phyloP scores from a whole-genome alignment of 1,140 invertebrate genomes.

The Phocides pigmalion region DNA sequence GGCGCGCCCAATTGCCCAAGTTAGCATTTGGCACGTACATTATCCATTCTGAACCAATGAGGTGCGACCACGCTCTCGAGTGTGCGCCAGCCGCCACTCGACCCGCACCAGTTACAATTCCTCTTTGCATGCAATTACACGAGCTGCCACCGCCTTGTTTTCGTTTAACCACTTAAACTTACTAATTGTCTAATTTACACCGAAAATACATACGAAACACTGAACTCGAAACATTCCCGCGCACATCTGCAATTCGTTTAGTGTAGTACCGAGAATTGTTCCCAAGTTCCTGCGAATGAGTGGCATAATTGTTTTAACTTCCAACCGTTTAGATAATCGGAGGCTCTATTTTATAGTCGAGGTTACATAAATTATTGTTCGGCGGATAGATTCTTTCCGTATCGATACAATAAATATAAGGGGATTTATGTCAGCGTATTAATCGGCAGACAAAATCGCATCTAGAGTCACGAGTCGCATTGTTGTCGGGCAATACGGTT shows the following conservation, averaged over 20 bases:
- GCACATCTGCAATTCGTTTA: neutral
- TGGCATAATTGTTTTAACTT: slow-evolving; percentile 32
- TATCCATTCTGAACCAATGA: slow-evolving; percentile 51
- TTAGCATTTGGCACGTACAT: slow-evolving; percentile 70
- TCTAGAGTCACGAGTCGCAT: slow-evolving; percentile 68
- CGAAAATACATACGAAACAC: slow-evolving; percentile 1
- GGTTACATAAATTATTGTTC: slow-evolving; percentile 46
- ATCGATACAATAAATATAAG: slow-evolving; percentile 75
- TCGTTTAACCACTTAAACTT: slow-evolving; percentile 5
- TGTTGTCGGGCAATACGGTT: slow-evolving; percentile 65
- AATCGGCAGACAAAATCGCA: slow-evolving; percentile 70
- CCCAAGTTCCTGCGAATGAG: slow-evolving; percentile 8
- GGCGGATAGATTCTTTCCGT: slow-evolving; percentile 49
- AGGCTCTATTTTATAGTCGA: slow-evolving; percentile 39
- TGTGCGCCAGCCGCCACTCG: slow-evolving; percentile 38
- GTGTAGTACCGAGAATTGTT: neutral
- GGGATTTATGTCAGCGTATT: slow-evolving; percentile 73
- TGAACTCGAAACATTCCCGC: neutral
- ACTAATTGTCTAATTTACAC: slow-evolving; percentile 25
- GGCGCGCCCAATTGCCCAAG: slow-evolving; percentile 55
- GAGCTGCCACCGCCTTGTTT: slow-evolving; percentile 1
- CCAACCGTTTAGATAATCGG: slow-evolving; percentile 38
- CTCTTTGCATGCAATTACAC: slow-evolving; percentile 47
- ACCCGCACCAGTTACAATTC: slow-evolving; percentile 35
- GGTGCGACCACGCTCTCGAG: slow-evolving; percentile 35